Conservation (phyloP, 2,888 invertebrate genomes). For the Leptura quadrifasciata region DNA sequence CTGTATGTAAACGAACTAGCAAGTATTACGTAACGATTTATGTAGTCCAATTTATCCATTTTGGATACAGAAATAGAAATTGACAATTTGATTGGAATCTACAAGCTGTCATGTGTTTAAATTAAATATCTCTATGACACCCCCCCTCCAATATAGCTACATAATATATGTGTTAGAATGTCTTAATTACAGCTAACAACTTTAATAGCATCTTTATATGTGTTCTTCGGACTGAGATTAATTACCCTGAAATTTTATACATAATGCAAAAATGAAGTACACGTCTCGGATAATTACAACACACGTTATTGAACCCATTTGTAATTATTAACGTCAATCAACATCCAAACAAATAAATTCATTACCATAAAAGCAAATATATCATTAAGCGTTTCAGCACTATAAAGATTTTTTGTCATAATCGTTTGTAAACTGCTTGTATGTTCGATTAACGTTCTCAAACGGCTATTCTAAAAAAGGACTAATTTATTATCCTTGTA, state of each 20-base stretch:
- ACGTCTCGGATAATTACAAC: conserved; percentile 21
- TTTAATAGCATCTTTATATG: conserved; percentile 26
- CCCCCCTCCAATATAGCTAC: conserved; percentile 11
- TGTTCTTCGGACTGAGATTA: conserved; percentile 25
- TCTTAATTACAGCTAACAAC: conserved; percentile 36
- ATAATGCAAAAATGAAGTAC: conserved; percentile 27
- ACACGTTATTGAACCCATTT: conserved; percentile 23
- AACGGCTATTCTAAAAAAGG: conserved; percentile 26
- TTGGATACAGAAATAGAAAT: conserved; percentile 8
- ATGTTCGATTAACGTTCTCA: conserved; percentile 14
- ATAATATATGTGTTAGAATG: conserved; percentile 25
- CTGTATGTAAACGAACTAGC: background rate
- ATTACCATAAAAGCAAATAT: conserved; percentile 32
- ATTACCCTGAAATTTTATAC: conserved; percentile 21
- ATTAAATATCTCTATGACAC: conserved; percentile 24
- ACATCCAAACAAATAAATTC: conserved; percentile 26
- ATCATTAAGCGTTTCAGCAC: conserved; percentile 32
- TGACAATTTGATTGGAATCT: conserved; percentile 31
- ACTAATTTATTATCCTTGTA: conserved; percentile 31
- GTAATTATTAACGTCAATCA: conserved; percentile 37
- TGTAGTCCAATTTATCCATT: conserved; percentile 14
- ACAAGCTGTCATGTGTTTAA: conserved; percentile 12
- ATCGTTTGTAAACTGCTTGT: conserved; percentile 8
- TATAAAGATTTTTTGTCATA: conserved; percentile 26
- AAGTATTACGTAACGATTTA: conserved; percentile 5